phyloP scores from a whole-genome alignment of 2,888 invertebrate genomes.

The Cosmorhoe ocellata region DNA sequence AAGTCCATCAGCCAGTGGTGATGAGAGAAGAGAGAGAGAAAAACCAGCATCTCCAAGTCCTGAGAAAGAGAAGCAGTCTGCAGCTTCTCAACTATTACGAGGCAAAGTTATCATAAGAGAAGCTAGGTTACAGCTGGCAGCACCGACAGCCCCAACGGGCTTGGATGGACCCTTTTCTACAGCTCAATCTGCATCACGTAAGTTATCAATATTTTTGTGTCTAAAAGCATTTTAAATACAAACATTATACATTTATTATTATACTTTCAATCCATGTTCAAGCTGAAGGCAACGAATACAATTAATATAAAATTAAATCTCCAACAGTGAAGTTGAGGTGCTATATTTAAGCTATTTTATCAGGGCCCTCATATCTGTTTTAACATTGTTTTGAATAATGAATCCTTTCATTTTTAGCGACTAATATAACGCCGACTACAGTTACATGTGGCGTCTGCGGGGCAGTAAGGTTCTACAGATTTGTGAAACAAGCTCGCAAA shows the following conservation, averaged over 20 bases:
- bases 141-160: slow-evolving; percentile 66
- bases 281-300: background rate
- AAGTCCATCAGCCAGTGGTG: slow-evolving; percentile 63
- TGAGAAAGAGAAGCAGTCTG: slow-evolving; percentile 66
- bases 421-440: slow-evolving; percentile 82
- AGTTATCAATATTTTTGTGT: slow-evolving; percentile 36
- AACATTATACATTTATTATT: too few species aligned
- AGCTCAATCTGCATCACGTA: slow-evolving; percentile 63
- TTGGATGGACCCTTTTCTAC: slow-evolving; percentile 87
- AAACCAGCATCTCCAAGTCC: slow-evolving; percentile 67
- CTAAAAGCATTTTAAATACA: too few species aligned
- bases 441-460: slow-evolving; percentile 91
- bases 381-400: background rate
- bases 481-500: slow-evolving; percentile 90
- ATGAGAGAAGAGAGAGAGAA: slow-evolving; percentile 56
- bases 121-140: slow-evolving; percentile 85
- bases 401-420: slow-evolving; percentile 59
- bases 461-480: slow-evolving; percentile 88
- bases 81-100: slow-evolving; percentile 78
- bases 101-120: slow-evolving; percentile 87
- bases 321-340: too few species aligned
- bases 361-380: background rate
- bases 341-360: too few species aligned
- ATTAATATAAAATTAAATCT: too few species aligned
- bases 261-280: too few species aligned